Evolutionary conservation across 1,140 invertebrate genomes (phyloP).

Genomic region (Prorops nasuta): DNA sequence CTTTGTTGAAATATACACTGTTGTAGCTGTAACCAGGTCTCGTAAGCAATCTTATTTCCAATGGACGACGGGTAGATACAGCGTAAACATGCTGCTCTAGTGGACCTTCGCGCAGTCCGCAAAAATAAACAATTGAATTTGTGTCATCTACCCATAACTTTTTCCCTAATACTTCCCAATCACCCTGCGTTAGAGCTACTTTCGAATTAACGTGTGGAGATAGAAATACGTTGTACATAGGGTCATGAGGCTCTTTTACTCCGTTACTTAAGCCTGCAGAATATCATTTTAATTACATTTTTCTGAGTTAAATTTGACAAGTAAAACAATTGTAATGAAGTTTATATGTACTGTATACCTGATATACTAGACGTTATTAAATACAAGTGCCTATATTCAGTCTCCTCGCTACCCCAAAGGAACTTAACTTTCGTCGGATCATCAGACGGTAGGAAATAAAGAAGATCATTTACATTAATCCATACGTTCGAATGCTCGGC

Average conservation of each 20-base stretch:
- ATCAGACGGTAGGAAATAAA: slow-evolving; percentile 76
- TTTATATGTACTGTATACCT: slow-evolving; percentile 25
- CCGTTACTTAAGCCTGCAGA: slow-evolving; percentile 52
- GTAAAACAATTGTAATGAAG: not conserved
- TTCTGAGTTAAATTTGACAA: not conserved
- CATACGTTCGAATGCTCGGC: slow-evolving; percentile 75
- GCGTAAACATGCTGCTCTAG: slow-evolving; percentile 83
- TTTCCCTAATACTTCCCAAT: slow-evolving; percentile 79
- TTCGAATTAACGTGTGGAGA: slow-evolving; percentile 65
- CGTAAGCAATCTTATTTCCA: slow-evolving; percentile 70
- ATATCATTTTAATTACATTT: slow-evolving; percentile 17
- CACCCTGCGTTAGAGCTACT: slow-evolving; percentile 73
- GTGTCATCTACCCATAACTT: slow-evolving; percentile 76
- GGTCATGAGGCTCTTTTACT: slow-evolving; percentile 53
- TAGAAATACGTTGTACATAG: slow-evolving; percentile 57
- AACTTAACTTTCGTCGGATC: slow-evolving; percentile 65
- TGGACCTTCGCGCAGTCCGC: slow-evolving; percentile 75
- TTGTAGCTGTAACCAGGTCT: slow-evolving; percentile 73
- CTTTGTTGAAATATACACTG: slow-evolving; percentile 78
- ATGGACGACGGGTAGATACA: slow-evolving; percentile 67
- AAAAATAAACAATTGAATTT: slow-evolving; percentile 76
- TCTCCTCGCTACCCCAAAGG: slow-evolving; percentile 91
- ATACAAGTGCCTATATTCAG: slow-evolving; percentile 90
- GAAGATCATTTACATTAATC: slow-evolving; percentile 90
- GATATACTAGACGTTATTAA: slow-evolving; percentile 64